These are phyloP conservation scores for Oplegnathus fasciatus DNA, from an alignment of 2,113 vertebrate genomes.

Conservation along the genomic window DNA sequence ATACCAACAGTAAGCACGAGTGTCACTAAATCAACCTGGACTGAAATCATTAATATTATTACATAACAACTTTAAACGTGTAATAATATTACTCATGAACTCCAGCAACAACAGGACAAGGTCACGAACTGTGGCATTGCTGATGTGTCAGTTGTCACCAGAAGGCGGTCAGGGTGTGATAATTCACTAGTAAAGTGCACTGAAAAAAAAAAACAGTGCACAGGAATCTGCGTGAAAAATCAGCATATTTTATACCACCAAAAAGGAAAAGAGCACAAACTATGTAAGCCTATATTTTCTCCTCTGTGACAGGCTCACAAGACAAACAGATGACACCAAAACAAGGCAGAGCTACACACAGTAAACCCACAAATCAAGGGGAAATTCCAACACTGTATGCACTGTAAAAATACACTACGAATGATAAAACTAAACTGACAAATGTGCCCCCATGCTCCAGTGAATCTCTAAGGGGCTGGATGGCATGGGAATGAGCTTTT, in stretches of 20 bases:
- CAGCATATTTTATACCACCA: not conserved
- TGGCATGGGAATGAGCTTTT: slow-evolving; percentile 63
- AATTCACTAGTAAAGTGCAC: not conserved
- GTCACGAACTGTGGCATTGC: too few relatives aligned
- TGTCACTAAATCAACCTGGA: not conserved
- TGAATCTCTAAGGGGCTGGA: slow-evolving; percentile 72
- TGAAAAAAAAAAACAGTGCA: not conserved
- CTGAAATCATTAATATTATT: not conserved
- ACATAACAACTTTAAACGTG: not conserved
- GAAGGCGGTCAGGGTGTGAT: not conserved
- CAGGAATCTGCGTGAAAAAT: not conserved
- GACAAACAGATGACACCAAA: slow-evolving; percentile 50
- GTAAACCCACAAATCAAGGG: slow-evolving; percentile 61
- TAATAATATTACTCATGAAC: not conserved
- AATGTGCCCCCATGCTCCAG: slow-evolving; percentile 69
- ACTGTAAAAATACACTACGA: slow-evolving; percentile 75
- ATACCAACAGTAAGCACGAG: not conserved
- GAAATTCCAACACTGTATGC: slow-evolving; percentile 69
- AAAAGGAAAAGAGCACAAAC: slow-evolving; percentile 10
- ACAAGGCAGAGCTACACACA: slow-evolving; percentile 24
- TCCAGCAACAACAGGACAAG: not conserved
- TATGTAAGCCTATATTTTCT: slow-evolving; percentile 11
- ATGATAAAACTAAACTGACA: slow-evolving; percentile 73
- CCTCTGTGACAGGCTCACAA: slow-evolving; percentile 27
- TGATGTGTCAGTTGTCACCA: not conserved